Conservation (phyloP, 2,113 vertebrate species). For the Nibea albiflora region DNA sequence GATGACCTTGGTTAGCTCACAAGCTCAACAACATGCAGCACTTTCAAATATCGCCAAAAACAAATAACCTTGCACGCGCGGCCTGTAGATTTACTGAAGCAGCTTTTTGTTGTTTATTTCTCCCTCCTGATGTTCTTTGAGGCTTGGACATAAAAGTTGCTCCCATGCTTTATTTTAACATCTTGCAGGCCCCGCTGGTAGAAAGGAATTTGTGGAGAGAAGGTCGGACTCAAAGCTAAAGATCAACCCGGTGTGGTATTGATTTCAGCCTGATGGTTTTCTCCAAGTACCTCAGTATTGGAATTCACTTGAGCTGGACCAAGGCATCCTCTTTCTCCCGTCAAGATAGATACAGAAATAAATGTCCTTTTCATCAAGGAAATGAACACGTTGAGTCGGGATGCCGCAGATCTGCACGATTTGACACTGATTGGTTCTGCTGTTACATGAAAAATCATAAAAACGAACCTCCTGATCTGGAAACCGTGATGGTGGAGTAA, state of each 20-base stretch:
- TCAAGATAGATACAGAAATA: not conserved
- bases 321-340: not conserved
- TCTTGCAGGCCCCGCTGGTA: not conserved
- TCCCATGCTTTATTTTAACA: conserved; percentile 22
- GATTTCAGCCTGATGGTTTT: conserved; percentile 54
- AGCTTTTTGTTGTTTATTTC: not conserved
- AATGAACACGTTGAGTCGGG: not conserved
- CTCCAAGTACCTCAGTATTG: conserved; percentile 20
- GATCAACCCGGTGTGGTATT: conserved; percentile 43
- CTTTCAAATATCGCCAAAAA: conserved; percentile 44
- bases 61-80: conserved; percentile 27
- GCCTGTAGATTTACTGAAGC: not conserved
- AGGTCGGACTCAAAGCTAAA: conserved; percentile 36
- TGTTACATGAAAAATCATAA: not conserved
- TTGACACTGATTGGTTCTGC: conserved; percentile 1
- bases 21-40: conserved; percentile 6
- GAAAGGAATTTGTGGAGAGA: conserved; percentile 15
- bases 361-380: not conserved
- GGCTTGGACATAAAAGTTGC: conserved; percentile 20
- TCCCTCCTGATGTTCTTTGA: not conserved
- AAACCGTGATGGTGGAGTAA: conserved; percentile 16
- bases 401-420: conserved; percentile 13
- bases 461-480: not conserved
- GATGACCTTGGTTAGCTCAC: conserved; percentile 30
- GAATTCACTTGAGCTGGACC: conserved; percentile 3